Conservation (phyloP, 2,797 vertebrate genomes). For the Buceros bicornis region DNA sequence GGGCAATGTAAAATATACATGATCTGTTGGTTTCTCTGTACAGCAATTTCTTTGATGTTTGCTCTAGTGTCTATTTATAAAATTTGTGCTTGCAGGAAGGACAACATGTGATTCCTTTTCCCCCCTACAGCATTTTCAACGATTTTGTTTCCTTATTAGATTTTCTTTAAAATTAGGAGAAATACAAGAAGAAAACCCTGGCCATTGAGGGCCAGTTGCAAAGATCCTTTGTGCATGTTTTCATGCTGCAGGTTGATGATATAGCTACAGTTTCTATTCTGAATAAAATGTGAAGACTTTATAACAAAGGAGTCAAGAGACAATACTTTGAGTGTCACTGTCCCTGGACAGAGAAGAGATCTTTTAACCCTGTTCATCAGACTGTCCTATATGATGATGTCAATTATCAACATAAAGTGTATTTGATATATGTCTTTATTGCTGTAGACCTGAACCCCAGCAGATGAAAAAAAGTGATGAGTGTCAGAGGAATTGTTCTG, state of each 20-base stretch:
- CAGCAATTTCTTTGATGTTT: slow-evolving; percentile 45
- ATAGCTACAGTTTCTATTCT: neutral
- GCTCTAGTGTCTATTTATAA: slow-evolving; percentile 62
- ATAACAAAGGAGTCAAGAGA: neutral
- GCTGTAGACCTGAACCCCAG: neutral
- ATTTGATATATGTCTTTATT: neutral
- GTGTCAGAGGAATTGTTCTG: neutral
- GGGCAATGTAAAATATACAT: slow-evolving; percentile 41
- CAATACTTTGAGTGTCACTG: neutral
- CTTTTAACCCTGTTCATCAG: neutral
- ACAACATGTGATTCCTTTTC: slow-evolving; percentile 20
- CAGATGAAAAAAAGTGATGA: neutral
- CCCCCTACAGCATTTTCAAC: slow-evolving; percentile 41
- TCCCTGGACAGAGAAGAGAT: neutral
- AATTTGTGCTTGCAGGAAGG: slow-evolving; percentile 36
- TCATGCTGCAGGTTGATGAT: slow-evolving; percentile 3
- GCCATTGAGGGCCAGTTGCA: neutral
- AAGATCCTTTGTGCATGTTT: slow-evolving; percentile 34
- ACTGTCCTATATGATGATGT: neutral
- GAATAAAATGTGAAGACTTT: neutral
- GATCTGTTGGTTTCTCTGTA: slow-evolving; percentile 19
- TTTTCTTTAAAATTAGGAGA: slow-evolving; percentile 51
- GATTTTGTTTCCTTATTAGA: slow-evolving; percentile 64
- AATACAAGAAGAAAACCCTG: neutral
- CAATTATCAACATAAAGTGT: neutral